A percentile compares a stretch with the other conserved stretches of the same genome.
Evolutionary conservation across 2,888 invertebrate species (phyloP).

Genomic region (Pseudococcus viburni): DNA sequence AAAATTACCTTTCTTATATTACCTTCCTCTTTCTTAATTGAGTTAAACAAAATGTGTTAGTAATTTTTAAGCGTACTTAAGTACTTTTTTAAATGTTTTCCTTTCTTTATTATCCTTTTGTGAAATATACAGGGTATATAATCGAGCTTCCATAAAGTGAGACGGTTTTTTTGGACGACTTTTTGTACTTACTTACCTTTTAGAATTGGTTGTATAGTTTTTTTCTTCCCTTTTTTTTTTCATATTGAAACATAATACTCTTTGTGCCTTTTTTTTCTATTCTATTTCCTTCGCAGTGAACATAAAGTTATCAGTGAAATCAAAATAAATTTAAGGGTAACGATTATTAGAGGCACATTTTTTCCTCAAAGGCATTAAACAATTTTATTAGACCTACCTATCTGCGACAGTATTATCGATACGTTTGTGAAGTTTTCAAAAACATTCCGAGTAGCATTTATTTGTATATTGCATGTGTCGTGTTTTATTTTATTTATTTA

Average conservation of each 20-base stretch:
- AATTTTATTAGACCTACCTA: not conserved
- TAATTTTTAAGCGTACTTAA: constrained; percentile 21
- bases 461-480: constrained; percentile 6
- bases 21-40: constrained; percentile 26
- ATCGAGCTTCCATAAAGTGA: not conserved
- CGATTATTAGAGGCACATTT: not conserved
- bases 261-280: constrained; percentile 33
- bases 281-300: constrained; percentile 20
- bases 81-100: constrained; percentile 1
- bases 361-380: not conserved
- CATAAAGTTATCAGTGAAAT: constrained; percentile 47
- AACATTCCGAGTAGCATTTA: constrained; percentile 47
- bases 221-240: not conserved
- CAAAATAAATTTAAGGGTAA: constrained; percentile 24
- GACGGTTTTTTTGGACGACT: not conserved
- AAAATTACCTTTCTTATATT: constrained; percentile 24
- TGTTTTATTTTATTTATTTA: constrained; percentile 29
- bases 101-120: not conserved
- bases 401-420: not conserved
- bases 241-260: constrained; percentile 36
- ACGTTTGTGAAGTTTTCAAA: not conserved
- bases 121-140: not conserved
- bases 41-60: constrained; percentile 16
- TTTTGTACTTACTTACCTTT: not conserved
- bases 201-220: not conserved